Evolutionary conservation across 2,797 vertebrate species (phyloP), one percentile per base, ranked within the genome.

Genomic region (Orestias chungarensis): DNA sequence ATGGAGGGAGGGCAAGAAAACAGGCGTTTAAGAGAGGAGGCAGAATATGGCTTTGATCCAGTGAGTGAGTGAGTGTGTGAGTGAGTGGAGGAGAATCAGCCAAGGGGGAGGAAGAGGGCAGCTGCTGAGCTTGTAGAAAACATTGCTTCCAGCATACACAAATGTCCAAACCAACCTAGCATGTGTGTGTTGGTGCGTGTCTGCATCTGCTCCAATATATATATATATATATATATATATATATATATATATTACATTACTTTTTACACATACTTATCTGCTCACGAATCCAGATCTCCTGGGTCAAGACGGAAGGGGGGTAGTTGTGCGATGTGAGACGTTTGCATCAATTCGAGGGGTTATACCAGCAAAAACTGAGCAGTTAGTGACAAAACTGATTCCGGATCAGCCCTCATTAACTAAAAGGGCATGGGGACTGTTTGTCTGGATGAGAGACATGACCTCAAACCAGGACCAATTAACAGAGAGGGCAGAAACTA

Each of bases 121-220:
- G 91, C 85, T 92, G 91, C 91, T 93, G 91, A 93, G 88, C 88
- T 91, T 91, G 92, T 91, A 89, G 81, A 92, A 93, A 93, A 88
- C 87, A 91, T 86, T 0, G 88, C 92, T 91, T 87, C 88, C 81
- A 92, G 91, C 91, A 86, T 89, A 90, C 87, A 92, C 91, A 92
- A 93, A 93, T 90, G 88, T 92, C 89, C 89, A 92, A 90, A 90
- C 80, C 84, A 79, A 81, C 82, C 68, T 76, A 75, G 76, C 71
- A 77, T 67, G 10, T 78, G 68, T 70, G 55, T 52, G 10, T 31
- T 87, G 65, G 70, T 62, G 61, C 65, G 54, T 73, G 57, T 71
- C 64, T 59, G n/a, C 73, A 43, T 38, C 59, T 50, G 46, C 23
- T 14, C 59, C 23, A 0, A 40, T 25, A 38, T 38, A n/a, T n/a